Evolutionary conservation across 1,140 invertebrate species (phyloP), one percentile per base, ranked within the genome.

Genomic region (Hyles euphorbiae): DNA sequence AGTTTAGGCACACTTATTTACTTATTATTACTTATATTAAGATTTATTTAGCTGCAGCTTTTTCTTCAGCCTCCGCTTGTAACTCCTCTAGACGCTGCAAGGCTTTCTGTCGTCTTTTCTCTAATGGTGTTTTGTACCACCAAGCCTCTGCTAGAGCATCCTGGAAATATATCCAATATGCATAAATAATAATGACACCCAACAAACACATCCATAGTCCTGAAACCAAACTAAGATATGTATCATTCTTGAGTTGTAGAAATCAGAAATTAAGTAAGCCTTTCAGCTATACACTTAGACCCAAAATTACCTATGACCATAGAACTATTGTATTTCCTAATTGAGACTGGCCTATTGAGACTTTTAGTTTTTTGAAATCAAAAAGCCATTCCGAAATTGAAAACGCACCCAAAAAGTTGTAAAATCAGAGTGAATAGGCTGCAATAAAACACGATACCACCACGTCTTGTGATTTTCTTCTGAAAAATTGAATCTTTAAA

Each of bases 41-140:
- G 1, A 40, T 40, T 64, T 78, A 83, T 72, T 91, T 83, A 57
- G 87, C 86, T 43, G 89, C 77, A n/a, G 74, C 86, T 60, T 81
- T 87, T 60, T 91, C 91, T 58, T 90, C 90, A 6, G 80, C 89
- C 62, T 92, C 91, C 53, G 89, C 77, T 34, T 90, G 72, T 58
- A 89, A 77, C 57, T 91, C 90, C 12, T 89, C 76, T 61, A 93
- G 87, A 36, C 91, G 66, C 71, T 93, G 92, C 7, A 92, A 70
- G 0, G 82, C 81, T 63, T 87, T 91, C 64, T 91, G 90, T 60
- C 91, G 91, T 59, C 91, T 90, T 57, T 90, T 90, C 63, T 92
- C 93, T 45, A 93, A 90, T 3, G 93, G 92, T 2, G 93, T 94
- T 76, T 94, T 95, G 0, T 88, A 90, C 87, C 92, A 94, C 93